A percentile compares a stretch with the other conserved stretches of the same genome.
Evolutionary conservation across 2,888 invertebrate genomes (phyloP).

Genomic region (Cephus nigrinus): DNA sequence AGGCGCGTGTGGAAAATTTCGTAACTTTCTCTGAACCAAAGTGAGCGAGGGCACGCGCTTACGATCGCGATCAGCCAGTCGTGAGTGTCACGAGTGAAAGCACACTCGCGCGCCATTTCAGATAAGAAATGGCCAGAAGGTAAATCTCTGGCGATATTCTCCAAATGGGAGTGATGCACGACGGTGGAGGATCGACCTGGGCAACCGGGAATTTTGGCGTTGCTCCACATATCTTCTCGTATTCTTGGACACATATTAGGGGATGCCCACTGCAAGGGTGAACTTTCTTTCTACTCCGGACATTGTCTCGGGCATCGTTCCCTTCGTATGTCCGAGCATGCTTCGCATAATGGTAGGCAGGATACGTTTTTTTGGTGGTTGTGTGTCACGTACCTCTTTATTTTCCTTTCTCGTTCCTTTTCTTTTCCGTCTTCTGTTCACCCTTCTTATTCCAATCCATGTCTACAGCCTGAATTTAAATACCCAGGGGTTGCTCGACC

Average conservation of each 20-base stretch:
- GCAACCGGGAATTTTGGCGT: background rate
- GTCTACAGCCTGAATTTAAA: slow-evolving; percentile 3
- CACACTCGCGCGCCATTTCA: background rate
- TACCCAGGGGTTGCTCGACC: background rate
- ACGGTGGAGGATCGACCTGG: background rate
- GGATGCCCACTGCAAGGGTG: background rate
- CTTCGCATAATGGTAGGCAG: slow-evolving; percentile 12
- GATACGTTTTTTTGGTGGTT: background rate
- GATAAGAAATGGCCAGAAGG: background rate
- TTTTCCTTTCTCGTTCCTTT: background rate
- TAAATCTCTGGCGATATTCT: background rate
- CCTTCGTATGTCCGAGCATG: slow-evolving; percentile 11
- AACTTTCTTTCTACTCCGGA: background rate
- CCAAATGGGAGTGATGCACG: background rate
- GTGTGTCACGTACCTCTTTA: background rate
- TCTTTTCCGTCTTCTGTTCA: slow-evolving; percentile 1
- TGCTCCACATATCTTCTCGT: background rate
- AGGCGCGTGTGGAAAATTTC: background rate
- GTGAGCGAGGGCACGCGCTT: background rate
- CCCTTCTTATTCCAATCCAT: slow-evolving; percentile 3
- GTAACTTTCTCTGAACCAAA: background rate
- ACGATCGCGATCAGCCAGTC: background rate
- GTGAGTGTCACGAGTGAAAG: slow-evolving; percentile 11
- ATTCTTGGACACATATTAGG: background rate
- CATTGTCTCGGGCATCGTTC: background rate